These are phyloP conservation scores for Indicator indicator DNA, from an alignment of 2,113 vertebrate genomes.

Conservation along the genomic window DNA sequence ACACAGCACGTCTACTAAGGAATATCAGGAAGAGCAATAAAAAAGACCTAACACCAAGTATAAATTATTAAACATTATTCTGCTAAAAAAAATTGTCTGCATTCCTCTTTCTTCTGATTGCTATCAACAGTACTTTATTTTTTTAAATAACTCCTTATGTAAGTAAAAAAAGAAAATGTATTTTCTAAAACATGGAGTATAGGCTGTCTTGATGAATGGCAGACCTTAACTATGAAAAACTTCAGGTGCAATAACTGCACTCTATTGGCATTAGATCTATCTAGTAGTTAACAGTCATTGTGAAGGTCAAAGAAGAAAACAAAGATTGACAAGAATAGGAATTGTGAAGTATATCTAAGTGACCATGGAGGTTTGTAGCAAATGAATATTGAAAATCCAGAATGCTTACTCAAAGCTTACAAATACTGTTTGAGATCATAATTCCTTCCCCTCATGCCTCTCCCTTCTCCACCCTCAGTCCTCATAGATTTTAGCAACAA, in stretches of 20 bases:
- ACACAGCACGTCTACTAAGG: conserved; percentile 38
- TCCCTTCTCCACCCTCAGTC: not conserved
- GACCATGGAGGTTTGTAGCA: not conserved
- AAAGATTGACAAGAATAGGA: not conserved
- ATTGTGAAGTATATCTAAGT: not conserved
- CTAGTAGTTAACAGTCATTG: not conserved
- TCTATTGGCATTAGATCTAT: not conserved
- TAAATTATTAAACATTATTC: not conserved
- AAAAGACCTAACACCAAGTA: not conserved
- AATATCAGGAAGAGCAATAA: not conserved
- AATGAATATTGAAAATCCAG: not conserved
- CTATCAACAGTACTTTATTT: not conserved
- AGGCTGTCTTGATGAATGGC: not conserved
- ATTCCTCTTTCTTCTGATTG: not conserved
- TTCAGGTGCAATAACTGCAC: not conserved
- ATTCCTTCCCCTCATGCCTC: not conserved
- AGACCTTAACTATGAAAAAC: not conserved
- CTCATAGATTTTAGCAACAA: not conserved
- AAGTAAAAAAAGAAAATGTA: not conserved
- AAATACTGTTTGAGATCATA: not conserved
- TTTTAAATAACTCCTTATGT: not conserved
- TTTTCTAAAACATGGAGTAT: not conserved
- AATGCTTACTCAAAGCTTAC: not conserved
- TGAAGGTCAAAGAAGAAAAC: not conserved
- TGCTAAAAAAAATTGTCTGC: not conserved